Evolutionary conservation across 2,888 invertebrate genomes (phyloP).

Genomic region (Lithosia quadra): DNA sequence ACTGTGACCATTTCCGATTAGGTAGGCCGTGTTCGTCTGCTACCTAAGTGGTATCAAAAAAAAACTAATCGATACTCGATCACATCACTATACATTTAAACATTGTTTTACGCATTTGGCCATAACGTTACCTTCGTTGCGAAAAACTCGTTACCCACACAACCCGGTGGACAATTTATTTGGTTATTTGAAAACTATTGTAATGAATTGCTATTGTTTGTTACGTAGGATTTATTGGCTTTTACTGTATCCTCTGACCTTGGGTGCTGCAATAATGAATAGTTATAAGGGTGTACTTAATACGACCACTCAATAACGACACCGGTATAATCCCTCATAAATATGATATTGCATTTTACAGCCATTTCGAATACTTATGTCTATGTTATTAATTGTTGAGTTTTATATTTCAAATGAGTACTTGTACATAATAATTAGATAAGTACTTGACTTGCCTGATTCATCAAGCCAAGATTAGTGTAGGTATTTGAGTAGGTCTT

Average conservation of each 20-base stretch:
- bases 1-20: too few species aligned
- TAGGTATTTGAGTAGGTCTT: too few species aligned
- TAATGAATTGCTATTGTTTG: slow-evolving; percentile 9
- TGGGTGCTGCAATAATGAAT: background rate
- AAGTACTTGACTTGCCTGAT: too few species aligned
- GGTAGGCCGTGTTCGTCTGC: too few species aligned
- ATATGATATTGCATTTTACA: background rate
- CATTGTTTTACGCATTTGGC: slow-evolving; percentile 42
- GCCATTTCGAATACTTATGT: background rate
- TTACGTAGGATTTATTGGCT: background rate
- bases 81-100: slow-evolving; percentile 34
- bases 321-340: background rate
- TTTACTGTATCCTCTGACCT: background rate
- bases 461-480: too few species aligned
- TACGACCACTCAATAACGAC: background rate
- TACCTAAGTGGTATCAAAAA: too few species aligned
- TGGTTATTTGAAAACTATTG: slow-evolving; percentile 15
- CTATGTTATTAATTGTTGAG: background rate
- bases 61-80: background rate
- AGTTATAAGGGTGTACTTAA: background rate
- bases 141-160: slow-evolving; percentile 7
- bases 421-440: too few species aligned
- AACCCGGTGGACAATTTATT: slow-evolving; percentile 6
- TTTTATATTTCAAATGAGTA: background rate
- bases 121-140: slow-evolving; percentile 10